phyloP scores from a whole-genome alignment of 1,140 invertebrate genomes.

The Euura saliciscinereae region DNA sequence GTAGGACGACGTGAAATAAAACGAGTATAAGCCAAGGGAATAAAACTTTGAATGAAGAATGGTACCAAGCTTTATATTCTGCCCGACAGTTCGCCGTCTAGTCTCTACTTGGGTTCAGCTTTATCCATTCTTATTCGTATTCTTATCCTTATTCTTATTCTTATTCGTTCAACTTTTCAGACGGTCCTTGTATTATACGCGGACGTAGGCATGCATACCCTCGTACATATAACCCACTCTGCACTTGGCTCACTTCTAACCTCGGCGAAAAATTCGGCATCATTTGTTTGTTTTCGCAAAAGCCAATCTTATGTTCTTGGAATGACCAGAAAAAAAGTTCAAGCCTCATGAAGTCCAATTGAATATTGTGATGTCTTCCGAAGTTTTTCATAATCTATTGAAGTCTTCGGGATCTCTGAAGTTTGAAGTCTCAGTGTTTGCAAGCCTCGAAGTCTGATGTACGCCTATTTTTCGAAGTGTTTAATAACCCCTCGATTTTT shows the following conservation, averaged over 20 bases:
- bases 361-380: not conserved
- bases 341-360: not conserved
- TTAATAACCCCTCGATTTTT: too few species aligned
- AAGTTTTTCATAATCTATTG: not conserved
- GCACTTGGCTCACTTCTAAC: too few species aligned
- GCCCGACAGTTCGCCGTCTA: slow-evolving; percentile 1
- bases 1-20: slow-evolving; percentile 7
- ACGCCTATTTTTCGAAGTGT: not conserved
- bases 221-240: too few species aligned
- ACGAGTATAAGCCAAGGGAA: slow-evolving; percentile 5
- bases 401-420: not conserved
- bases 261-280: too few species aligned
- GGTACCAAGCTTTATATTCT: slow-evolving; percentile 5
- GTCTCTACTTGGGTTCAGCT: not conserved
- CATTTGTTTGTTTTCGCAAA: too few species aligned
- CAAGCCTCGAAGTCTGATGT: not conserved
- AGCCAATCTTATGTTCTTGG: too few species aligned
- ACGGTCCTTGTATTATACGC: not conserved
- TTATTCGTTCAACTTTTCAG: not conserved
- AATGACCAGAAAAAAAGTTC: too few species aligned
- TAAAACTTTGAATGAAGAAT: slow-evolving; percentile 4
- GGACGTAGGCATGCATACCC: too few species aligned
- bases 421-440: not conserved
- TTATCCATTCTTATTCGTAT: not conserved
- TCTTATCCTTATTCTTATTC: not conserved